These are phyloP conservation scores for Trypoxylon attenuatum DNA, from an alignment of 2,888 invertebrate species.

Conservation along the genomic window DNA sequence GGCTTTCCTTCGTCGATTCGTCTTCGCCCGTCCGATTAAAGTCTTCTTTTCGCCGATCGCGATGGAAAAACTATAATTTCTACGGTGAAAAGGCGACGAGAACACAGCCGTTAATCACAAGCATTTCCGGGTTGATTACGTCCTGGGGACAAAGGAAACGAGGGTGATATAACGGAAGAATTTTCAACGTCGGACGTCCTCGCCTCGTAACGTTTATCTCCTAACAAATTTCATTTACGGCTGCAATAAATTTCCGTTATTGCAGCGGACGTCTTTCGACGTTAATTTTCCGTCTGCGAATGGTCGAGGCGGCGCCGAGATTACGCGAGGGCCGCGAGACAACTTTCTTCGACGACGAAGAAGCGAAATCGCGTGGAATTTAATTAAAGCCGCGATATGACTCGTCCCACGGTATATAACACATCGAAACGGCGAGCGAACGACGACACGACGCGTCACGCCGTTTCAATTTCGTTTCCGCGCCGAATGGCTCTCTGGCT, in stretches of 20 bases:
- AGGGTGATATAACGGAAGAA: background rate
- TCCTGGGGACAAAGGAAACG: background rate
- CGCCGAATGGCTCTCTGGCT: background rate
- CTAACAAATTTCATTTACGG: background rate
- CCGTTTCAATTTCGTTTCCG: background rate
- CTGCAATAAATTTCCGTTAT: constrained; percentile 2
- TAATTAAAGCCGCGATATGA: too few species aligned
- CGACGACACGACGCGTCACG: too few species aligned
- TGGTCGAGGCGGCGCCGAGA: too few species aligned
- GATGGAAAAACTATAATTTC: too few species aligned
- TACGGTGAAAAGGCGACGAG: too few species aligned
- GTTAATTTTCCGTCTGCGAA: too few species aligned
- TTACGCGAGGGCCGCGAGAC: too few species aligned
- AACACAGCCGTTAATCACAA: too few species aligned
- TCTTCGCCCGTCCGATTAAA: background rate
- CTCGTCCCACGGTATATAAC: too few species aligned
- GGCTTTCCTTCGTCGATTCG: background rate
- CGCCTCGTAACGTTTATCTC: background rate
- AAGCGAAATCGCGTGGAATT: too few species aligned
- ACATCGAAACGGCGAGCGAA: too few species aligned
- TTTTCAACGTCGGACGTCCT: background rate
- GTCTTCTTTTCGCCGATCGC: background rate
- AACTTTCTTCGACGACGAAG: too few species aligned
- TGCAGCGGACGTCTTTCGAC: background rate
- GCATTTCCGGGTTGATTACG: background rate